Base-by-base conservation (phyloP, 2,113 vertebrate genomes). In the Tiliqua scincoides region DNA sequence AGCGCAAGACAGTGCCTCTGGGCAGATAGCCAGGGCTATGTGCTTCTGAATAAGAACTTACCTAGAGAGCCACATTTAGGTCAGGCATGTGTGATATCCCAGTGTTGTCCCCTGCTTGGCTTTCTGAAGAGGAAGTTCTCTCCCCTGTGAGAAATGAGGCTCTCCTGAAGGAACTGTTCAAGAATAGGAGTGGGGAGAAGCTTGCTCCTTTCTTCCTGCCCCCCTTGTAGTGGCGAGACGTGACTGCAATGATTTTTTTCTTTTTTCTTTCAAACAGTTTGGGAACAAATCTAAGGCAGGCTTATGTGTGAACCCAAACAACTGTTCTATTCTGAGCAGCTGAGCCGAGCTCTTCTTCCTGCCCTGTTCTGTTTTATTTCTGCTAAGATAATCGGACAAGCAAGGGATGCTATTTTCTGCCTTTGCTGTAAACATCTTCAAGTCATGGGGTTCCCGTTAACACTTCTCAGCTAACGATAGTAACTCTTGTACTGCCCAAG, bases 311-410 rank as follows among this genome's bases (percentile, higher is more conserved):
- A 59, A 17, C 54, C 40, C 7, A 62, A 79, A 62, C 68, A 86
- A 85, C 37, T 15, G 3, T 52, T 35, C 54, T 85, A 23, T 85
- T 79, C 67, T 68, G 75, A 40, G 43, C 18, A 62, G 17, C 62
- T 4, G 11, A 79, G 30, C 52, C 71, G 20, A 86, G 57, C 67
- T 52, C 65, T 43, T 27, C 57, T 85, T 35, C 43, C 43, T 48
- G 43, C 48, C 10, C 62, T 54, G 73, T 54, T 54, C 62, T 77
- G 74, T 77, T 81, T 67, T 81, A 68, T 73, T 79, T 71, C 84
- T 85, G n/a, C 54, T 86, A 61, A 68, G 63, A 79, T 85, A 59
- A 59, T 85, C 54, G 40, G 65, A 85, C 65, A 40, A 85, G 65
- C 75, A 79, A 35, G 59, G 70, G 75, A 71, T n/a, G 10, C 48